Percentiles rank a stretch among this genome's conserved stretches.
Evolutionary conservation across 2,113 vertebrate genomes (phyloP).

Genomic region (Sceloporus tristichus): DNA sequence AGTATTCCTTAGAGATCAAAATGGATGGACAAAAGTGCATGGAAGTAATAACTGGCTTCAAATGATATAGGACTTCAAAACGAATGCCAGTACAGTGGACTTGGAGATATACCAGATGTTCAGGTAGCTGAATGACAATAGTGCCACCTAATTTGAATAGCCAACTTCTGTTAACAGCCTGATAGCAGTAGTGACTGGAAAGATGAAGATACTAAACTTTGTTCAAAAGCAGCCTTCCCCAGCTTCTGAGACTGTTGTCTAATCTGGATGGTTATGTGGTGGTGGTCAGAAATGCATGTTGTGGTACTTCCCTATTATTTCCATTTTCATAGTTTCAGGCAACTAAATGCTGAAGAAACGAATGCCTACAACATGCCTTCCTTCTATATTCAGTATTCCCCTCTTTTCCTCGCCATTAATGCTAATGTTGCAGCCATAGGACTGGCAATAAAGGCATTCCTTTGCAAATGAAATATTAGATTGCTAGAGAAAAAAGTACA

Average conservation of each 20-base stretch:
- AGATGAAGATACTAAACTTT: too few relatives aligned
- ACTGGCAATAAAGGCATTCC: not conserved
- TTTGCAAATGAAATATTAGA: not conserved
- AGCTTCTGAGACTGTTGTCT: not conserved
- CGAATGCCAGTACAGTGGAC: too few relatives aligned
- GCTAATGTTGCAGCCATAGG: not conserved
- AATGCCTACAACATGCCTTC: not conserved
- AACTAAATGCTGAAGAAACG: not conserved
- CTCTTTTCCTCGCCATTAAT: not conserved
- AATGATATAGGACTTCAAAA: too few relatives aligned
- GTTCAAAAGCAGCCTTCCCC: too few relatives aligned
- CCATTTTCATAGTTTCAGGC: not conserved
- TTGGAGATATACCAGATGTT: too few relatives aligned
- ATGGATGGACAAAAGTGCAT: not conserved
- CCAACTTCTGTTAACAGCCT: not conserved
- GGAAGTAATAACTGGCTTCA: not conserved
- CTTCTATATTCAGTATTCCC: not conserved
- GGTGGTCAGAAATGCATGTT: not conserved
- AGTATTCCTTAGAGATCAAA: too few relatives aligned
- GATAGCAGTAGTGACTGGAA: too few relatives aligned
- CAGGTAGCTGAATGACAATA: too few relatives aligned
- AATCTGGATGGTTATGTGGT: not conserved
- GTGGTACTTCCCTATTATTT: not conserved
- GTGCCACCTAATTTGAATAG: not conserved
- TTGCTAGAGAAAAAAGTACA: not conserved